Evolutionary conservation across 2,888 invertebrate species (phyloP).

Genomic region (Parnassius smintheus): DNA sequence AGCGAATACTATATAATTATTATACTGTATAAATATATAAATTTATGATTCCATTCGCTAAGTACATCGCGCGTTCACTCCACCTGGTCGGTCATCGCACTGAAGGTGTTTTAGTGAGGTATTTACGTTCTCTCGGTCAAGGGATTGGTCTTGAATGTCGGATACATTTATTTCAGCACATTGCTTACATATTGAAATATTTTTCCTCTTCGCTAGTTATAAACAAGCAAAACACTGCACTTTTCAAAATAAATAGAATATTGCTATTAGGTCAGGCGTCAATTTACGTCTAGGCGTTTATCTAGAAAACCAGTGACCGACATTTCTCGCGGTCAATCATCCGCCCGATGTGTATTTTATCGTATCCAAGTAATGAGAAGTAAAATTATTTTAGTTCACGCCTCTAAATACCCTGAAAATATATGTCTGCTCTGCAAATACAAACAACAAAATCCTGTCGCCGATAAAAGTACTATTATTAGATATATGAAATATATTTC

Average conservation of each 20-base stretch:
- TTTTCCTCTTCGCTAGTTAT: background rate
- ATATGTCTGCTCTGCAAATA: too few species aligned
- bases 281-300: slow-evolving; percentile 15
- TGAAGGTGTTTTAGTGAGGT: slow-evolving; percentile 19
- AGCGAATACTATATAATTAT: too few species aligned
- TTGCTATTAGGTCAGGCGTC: slow-evolving; percentile 22
- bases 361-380: slow-evolving; percentile 2
- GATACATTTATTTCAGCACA: slow-evolving; percentile 21
- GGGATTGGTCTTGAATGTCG: slow-evolving; percentile 24
- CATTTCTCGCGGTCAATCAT: slow-evolving; percentile 9
- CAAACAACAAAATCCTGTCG: too few species aligned
- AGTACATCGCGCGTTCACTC: background rate
- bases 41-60: too few species aligned
- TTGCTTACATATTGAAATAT: slow-evolving; percentile 3
- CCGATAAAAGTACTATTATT: too few species aligned
- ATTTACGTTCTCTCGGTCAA: slow-evolving; percentile 33
- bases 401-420: slow-evolving; percentile 2
- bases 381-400: background rate
- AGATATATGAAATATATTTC: too few species aligned
- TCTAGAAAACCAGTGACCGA: slow-evolving; percentile 20
- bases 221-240: background rate
- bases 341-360: slow-evolving; percentile 7
- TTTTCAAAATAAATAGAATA: slow-evolving; percentile 1
- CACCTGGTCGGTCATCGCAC: slow-evolving; percentile 25
- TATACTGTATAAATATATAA: too few species aligned